These are phyloP conservation scores for Calonectris borealis DNA, from an alignment of 2,113 vertebrate genomes.

Conservation along the genomic window DNA sequence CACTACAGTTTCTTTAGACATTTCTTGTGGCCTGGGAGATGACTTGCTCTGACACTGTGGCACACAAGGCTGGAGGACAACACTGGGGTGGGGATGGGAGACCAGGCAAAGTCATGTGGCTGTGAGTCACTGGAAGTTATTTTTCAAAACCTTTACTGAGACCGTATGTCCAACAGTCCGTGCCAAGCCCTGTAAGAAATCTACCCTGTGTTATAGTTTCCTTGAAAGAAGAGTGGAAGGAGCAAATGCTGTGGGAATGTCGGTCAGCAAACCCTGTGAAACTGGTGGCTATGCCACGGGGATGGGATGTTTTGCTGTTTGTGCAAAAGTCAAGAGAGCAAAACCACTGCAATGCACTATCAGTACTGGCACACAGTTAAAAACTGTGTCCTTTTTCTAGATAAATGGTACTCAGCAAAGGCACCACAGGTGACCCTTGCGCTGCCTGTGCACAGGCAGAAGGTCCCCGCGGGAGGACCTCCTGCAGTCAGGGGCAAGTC, in stretches of 20 bases:
- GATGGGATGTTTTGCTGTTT: neutral
- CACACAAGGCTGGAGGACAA: neutral
- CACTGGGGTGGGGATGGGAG: neutral
- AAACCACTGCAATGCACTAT: neutral
- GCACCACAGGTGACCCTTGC: neutral
- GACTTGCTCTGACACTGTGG: neutral
- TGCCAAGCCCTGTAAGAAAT: constrained; percentile 12
- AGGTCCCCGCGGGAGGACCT: neutral
- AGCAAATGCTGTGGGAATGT: neutral
- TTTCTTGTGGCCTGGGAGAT: constrained; percentile 17
- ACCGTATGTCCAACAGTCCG: neutral
- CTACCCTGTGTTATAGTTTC: neutral
- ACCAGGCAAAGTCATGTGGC: constrained; percentile 1
- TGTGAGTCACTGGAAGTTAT: constrained; percentile 1
- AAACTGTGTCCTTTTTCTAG: neutral
- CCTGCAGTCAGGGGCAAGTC: neutral
- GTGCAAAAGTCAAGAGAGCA: neutral
- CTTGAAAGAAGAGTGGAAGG: constrained; percentile 16
- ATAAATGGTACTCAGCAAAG: neutral
- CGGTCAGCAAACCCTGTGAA: neutral
- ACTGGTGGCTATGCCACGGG: neutral
- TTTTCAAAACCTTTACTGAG: constrained; percentile 16
- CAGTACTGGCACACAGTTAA: neutral
- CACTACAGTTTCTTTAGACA: neutral
- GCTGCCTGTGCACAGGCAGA: neutral